phyloP scores from a whole-genome alignment of 2,113 vertebrate species.

The Neofelis nebulosa region DNA sequence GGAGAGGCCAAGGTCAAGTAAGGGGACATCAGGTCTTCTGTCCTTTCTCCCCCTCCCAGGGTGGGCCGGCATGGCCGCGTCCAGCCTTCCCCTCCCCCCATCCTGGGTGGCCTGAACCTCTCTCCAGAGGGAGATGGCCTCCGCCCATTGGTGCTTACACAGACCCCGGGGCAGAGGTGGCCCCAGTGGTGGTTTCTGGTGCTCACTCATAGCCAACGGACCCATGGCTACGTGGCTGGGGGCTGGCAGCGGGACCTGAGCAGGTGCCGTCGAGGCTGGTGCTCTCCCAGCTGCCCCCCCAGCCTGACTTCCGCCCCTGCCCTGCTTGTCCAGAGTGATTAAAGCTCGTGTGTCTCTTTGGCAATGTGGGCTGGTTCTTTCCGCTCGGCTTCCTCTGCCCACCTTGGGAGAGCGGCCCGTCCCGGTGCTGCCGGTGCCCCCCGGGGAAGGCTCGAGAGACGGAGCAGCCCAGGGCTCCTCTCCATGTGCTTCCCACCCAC shows the following conservation, averaged over 20 bases:
- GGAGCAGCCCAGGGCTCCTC: background rate
- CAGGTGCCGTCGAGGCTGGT: background rate
- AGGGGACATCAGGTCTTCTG: background rate
- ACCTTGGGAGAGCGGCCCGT: background rate
- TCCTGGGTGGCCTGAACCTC: background rate
- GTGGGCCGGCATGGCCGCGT: background rate
- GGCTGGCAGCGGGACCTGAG: background rate
- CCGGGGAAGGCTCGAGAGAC: background rate
- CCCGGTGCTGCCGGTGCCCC: background rate
- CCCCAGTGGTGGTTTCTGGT: conserved; percentile 37
- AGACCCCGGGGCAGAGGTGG: background rate
- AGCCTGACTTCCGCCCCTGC: background rate
- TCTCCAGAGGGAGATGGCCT: background rate
- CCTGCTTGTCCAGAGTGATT: conserved; percentile 37
- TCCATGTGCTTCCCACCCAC: background rate
- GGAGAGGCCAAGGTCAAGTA: background rate
- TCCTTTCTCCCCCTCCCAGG: background rate
- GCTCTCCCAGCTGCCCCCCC: background rate
- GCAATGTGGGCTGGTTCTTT: background rate
- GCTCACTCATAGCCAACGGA: conserved; percentile 40
- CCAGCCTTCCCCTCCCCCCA: background rate
- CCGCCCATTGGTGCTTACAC: conserved; percentile 59
- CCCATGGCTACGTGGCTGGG: background rate
- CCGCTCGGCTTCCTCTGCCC: background rate
- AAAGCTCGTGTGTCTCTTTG: conserved; percentile 55